Evolutionary conservation across 2,888 invertebrate species (phyloP).

Genomic region (Tetramorium bicarinatum): DNA sequence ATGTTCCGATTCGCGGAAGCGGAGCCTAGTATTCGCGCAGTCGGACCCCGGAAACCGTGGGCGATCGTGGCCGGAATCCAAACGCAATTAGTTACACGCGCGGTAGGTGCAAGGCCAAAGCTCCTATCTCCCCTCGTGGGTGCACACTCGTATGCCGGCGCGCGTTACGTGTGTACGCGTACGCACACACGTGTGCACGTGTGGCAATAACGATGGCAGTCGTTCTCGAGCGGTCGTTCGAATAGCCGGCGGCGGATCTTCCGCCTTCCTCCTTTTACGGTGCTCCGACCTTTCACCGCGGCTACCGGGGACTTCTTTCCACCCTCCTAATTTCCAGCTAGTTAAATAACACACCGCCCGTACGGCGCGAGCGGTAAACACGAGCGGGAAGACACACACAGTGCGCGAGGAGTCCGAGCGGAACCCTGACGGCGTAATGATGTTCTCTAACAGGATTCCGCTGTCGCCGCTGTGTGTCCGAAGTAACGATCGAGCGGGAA

Average conservation of each 20-base stretch:
- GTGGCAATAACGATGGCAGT: constrained; percentile 36
- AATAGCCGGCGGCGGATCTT: constrained; percentile 59
- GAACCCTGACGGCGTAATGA: constrained; percentile 66
- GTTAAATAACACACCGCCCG: constrained; percentile 63
- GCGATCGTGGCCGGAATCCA: constrained; percentile 77
- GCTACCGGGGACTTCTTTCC: constrained; percentile 42
- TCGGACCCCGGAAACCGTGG: constrained; percentile 76
- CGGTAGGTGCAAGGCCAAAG: constrained; percentile 67
- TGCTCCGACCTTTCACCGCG: constrained; percentile 60
- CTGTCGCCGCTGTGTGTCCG: constrained; percentile 35
- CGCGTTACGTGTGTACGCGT: neutral
- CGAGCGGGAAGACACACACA: constrained; percentile 53
- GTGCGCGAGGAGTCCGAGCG: constrained; percentile 1
- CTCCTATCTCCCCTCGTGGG: constrained; percentile 50
- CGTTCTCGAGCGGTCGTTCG: constrained; percentile 32
- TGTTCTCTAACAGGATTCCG: constrained; percentile 60
- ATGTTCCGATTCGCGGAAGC: constrained; percentile 76
- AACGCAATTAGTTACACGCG: constrained; percentile 80
- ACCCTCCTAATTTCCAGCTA: constrained; percentile 64
- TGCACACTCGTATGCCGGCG: constrained; percentile 31
- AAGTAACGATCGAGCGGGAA: constrained; percentile 46
- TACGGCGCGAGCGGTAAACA: constrained; percentile 58
- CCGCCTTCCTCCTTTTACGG: constrained; percentile 67
- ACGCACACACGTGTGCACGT: neutral
- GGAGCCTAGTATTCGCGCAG: constrained; percentile 71